Percentiles rank a stretch among this genome's conserved stretches.
Evolutionary conservation across 2,888 invertebrate species (phyloP).

Genomic region (Rotaria sp.): DNA sequence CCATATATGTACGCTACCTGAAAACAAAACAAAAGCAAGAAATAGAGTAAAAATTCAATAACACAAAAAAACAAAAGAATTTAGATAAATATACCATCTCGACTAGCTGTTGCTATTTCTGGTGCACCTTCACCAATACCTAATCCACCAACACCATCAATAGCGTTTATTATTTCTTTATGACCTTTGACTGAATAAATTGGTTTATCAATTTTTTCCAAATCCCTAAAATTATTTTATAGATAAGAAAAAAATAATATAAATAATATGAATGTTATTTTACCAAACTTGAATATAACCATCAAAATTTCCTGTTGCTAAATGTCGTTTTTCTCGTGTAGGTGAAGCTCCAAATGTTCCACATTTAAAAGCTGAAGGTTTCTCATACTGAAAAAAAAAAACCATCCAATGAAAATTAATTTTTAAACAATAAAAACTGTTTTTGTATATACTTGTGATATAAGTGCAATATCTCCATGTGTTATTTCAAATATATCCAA

Average conservation of each 20-base stretch:
- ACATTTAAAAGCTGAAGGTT: slow-evolving; percentile 80
- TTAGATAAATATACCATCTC: slow-evolving; percentile 67
- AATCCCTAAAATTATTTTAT: slow-evolving; percentile 45
- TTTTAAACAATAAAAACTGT: not conserved
- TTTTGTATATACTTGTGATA: slow-evolving; percentile 57
- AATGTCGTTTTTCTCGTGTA: slow-evolving; percentile 63
- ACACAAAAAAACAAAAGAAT: slow-evolving; percentile 28
- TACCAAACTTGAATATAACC: slow-evolving; percentile 57
- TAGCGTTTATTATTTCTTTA: slow-evolving; percentile 75
- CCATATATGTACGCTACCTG: slow-evolving; percentile 84
- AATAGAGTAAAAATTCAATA: not conserved
- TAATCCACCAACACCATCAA: slow-evolving; percentile 81
- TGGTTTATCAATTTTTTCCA: slow-evolving; percentile 41
- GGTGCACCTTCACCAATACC: slow-evolving; percentile 79
- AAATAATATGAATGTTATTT: not conserved
- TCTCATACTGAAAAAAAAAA: slow-evolving; percentile 63
- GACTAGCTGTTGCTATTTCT: slow-evolving; percentile 83
- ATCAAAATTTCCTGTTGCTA: slow-evolving; percentile 83
- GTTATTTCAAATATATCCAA: slow-evolving; percentile 63
- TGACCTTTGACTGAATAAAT: slow-evolving; percentile 72
- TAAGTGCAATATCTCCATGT: slow-evolving; percentile 64
- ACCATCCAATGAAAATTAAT: slow-evolving; percentile 30
- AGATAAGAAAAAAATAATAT: slow-evolving; percentile 44
- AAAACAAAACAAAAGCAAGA: too few species aligned
- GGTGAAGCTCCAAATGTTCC: slow-evolving; percentile 83